These are phyloP conservation scores for Crotalus helleri DNA, from an alignment of 2,113 vertebrate species.

Conservation along the genomic window DNA sequence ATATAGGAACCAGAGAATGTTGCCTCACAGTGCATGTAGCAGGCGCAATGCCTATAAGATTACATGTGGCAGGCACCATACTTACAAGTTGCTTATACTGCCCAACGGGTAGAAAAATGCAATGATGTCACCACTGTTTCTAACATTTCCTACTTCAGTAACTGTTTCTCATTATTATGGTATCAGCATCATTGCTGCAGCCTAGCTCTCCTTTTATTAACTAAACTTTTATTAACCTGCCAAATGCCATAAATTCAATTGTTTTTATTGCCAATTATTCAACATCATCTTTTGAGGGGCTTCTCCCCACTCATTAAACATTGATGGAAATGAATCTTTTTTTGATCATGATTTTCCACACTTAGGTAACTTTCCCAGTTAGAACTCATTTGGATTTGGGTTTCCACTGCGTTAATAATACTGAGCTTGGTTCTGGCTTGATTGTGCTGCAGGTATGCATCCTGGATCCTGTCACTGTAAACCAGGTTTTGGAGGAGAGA, in stretches of 20 bases:
- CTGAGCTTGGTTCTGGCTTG: background rate
- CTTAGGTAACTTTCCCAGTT: background rate
- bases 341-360: background rate
- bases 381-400: background rate
- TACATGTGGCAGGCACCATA: background rate
- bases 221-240: background rate
- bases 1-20: background rate
- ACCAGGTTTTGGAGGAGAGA: slow-evolving; percentile 82
- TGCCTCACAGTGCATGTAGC: background rate
- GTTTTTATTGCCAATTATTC: background rate
- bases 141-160: background rate
- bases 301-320: background rate
- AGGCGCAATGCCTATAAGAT: background rate
- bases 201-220: background rate
- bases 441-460: slow-evolving; percentile 61
- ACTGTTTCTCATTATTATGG: background rate
- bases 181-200: background rate
- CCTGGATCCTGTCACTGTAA: slow-evolving; percentile 91
- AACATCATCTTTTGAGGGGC: background rate
- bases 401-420: background rate
- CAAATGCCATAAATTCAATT: background rate
- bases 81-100: background rate
- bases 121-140: background rate
- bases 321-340: background rate
- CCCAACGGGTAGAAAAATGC: too few relatives aligned